phyloP scores from a whole-genome alignment of 1,140 invertebrate genomes.

The Bombyx mandarina region DNA sequence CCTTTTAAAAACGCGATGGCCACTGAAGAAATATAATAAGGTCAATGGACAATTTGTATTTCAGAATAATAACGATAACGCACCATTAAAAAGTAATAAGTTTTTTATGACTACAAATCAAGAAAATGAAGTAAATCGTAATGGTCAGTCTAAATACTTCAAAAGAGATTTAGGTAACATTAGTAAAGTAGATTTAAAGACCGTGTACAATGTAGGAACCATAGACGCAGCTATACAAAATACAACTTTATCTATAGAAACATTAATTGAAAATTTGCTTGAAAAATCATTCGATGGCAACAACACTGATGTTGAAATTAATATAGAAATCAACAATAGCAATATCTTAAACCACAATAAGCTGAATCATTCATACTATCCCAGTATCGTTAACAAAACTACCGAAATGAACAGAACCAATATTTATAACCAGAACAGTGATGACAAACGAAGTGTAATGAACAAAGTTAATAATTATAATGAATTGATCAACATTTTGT shows the following conservation, averaged over 20 bases:
- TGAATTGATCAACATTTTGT: slow-evolving; percentile 29
- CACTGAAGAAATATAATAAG: slow-evolving; percentile 22
- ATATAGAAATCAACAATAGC: neutral
- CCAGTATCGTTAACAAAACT: neutral
- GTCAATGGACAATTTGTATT: neutral
- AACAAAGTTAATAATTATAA: slow-evolving; percentile 9
- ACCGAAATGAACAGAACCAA: neutral
- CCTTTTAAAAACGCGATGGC: slow-evolving; percentile 45
- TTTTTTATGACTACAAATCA: slow-evolving; percentile 7
- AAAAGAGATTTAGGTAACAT: slow-evolving; percentile 28
- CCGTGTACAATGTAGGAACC: slow-evolving; percentile 18
- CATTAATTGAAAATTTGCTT: slow-evolving; percentile 37
- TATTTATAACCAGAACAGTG: no score
- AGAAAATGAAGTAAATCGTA: slow-evolving; percentile 14
- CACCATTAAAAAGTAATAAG: slow-evolving; percentile 1
- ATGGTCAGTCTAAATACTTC: slow-evolving; percentile 27
- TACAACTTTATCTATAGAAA: slow-evolving; percentile 31
- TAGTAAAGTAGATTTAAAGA: slow-evolving; percentile 17
- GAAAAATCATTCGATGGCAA: slow-evolving; percentile 23
- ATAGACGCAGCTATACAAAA: slow-evolving; percentile 11
- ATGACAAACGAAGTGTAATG: no score
- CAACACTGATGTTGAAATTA: neutral
- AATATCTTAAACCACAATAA: neutral
- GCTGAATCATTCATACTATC: neutral
- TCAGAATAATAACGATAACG: no score